phyloP scores from a whole-genome alignment of 2,888 invertebrate species.

The Meiosimyza platycephala region DNA sequence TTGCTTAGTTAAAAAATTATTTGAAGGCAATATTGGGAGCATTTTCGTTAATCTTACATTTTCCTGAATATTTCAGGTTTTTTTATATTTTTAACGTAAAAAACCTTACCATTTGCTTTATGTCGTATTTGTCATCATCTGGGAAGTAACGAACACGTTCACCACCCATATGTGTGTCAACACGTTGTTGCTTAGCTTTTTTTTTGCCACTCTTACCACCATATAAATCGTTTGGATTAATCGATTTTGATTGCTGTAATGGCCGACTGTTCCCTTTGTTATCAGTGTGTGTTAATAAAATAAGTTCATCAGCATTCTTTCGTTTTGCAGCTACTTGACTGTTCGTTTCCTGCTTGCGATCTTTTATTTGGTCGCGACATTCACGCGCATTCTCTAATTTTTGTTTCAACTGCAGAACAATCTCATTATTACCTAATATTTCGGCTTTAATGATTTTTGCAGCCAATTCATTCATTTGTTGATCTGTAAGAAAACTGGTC shows the following conservation, averaged over 20 bases:
- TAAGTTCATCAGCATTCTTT: slow-evolving; percentile 65
- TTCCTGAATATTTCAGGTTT: too few relatives aligned
- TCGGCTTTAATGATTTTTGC: slow-evolving; percentile 95
- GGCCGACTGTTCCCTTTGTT: slow-evolving; percentile 77
- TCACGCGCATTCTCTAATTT: slow-evolving; percentile 80
- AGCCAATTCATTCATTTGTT: slow-evolving; percentile 89
- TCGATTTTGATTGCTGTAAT: slow-evolving; percentile 58
- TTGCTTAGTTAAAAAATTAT: too few relatives aligned
- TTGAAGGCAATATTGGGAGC: too few relatives aligned
- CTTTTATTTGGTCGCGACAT: slow-evolving; percentile 53
- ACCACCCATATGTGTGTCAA: slow-evolving; percentile 82
- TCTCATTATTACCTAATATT: slow-evolving; percentile 83
- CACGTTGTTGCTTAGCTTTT: slow-evolving; percentile 61
- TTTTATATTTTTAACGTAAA: background rate
- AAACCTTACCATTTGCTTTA: slow-evolving; percentile 80
- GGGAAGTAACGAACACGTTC: slow-evolving; percentile 86
- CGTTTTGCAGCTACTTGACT: background rate
- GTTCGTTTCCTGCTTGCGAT: slow-evolving; percentile 38
- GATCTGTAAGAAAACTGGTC: slow-evolving; percentile 73
- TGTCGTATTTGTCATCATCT: slow-evolving; percentile 88
- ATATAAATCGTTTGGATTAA: slow-evolving; percentile 46
- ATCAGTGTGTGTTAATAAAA: slow-evolving; percentile 78
- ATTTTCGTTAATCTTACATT: too few relatives aligned
- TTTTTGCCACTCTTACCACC: slow-evolving; percentile 46
- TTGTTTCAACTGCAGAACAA: slow-evolving; percentile 77